Conservation (phyloP, 2,797 vertebrate species). For the Phaenicophaeus curvirostris region DNA sequence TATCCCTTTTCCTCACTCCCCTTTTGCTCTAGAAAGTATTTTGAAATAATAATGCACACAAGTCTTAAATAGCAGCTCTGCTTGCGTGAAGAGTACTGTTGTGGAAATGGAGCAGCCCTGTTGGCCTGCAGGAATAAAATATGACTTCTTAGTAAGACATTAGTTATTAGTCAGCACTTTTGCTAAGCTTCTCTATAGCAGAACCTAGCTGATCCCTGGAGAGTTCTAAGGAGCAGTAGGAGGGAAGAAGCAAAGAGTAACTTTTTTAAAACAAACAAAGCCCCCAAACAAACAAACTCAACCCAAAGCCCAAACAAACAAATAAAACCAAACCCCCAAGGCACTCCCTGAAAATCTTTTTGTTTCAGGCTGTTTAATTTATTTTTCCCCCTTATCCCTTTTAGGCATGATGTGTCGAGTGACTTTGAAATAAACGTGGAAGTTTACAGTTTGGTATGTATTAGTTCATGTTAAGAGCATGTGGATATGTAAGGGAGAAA, state of each 20-base stretch:
- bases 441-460: constrained; percentile 91
- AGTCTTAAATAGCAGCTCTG: not conserved
- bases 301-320: too few species aligned
- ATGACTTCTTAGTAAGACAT: not conserved
- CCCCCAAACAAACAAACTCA: too few species aligned
- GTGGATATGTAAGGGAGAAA: not conserved
- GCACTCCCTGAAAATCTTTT: too few species aligned
- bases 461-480: not conserved
- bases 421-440: constrained; percentile 91
- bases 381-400: not conserved
- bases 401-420: constrained; percentile 88
- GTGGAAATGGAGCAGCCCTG: not conserved
- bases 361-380: not conserved
- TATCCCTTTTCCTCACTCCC: not conserved
- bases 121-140: not conserved
- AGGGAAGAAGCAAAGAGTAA: not conserved
- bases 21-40: not conserved
- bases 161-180: not conserved
- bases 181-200: not conserved
- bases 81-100: not conserved
- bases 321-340: too few species aligned
- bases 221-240: not conserved
- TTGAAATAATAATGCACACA: not conserved
- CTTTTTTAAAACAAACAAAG: not conserved
- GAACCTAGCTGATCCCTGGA: not conserved